Conservation (phyloP, 2,888 invertebrate genomes). For the Mythimna lalbum region DNA sequence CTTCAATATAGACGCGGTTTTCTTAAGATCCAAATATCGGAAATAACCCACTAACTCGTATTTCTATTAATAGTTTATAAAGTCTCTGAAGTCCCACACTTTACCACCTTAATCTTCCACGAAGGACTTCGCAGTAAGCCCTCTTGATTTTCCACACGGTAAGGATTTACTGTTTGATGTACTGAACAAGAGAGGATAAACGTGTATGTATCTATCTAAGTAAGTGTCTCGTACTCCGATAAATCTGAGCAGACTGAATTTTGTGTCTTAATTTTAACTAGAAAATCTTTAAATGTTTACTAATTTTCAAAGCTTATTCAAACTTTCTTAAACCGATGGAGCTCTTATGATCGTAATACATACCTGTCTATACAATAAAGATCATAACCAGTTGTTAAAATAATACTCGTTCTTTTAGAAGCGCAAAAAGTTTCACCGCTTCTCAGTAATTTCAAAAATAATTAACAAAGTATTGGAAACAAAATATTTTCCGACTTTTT, state of each 20-base stretch:
- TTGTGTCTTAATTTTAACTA: background rate
- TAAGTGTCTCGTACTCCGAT: background rate
- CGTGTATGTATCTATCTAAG: slow-evolving; percentile 3
- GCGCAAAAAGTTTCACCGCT: background rate
- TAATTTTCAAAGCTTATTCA: background rate
- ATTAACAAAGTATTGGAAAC: background rate
- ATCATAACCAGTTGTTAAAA: background rate
- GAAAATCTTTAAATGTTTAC: background rate
- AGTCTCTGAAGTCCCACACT: slow-evolving; percentile 9
- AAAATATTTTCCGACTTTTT: background rate
- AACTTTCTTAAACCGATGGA: background rate
- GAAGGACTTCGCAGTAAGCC: slow-evolving; percentile 23
- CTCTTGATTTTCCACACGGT: slow-evolving; percentile 36
- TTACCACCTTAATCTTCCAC: slow-evolving; percentile 21
- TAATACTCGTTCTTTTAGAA: background rate
- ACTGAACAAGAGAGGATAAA: slow-evolving; percentile 17
- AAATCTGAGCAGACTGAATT: background rate
- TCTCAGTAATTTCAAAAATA: background rate
- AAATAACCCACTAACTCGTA: background rate
- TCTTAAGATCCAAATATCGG: background rate
- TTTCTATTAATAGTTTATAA: slow-evolving; percentile 4
- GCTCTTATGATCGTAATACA: background rate
- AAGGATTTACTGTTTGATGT: slow-evolving; percentile 29
- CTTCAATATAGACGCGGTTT: background rate
- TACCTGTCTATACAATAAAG: background rate